phyloP scores from a whole-genome alignment of 2,888 invertebrate species.

The Drosophila ezoana region DNA sequence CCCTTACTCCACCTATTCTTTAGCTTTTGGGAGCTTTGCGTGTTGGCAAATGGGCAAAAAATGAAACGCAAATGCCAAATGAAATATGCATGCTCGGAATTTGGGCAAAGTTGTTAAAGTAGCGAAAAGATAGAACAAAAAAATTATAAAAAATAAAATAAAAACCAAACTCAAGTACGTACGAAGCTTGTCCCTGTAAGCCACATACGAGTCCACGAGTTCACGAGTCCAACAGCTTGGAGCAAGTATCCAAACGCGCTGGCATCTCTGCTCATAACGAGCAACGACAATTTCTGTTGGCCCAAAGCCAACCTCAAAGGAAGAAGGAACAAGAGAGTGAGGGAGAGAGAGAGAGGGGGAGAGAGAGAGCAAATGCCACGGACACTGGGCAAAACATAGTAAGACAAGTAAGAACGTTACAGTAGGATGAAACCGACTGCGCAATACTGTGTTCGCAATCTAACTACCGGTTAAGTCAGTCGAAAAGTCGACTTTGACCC shows the following conservation, averaged over 20 bases:
- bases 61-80: slow-evolving; percentile 59
- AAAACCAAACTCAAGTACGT: slow-evolving; percentile 19
- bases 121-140: slow-evolving; percentile 34
- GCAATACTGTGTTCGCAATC: not conserved
- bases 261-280: slow-evolving; percentile 50
- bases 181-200: slow-evolving; percentile 11
- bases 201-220: slow-evolving; percentile 24
- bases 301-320: slow-evolving; percentile 51
- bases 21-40: slow-evolving; percentile 46
- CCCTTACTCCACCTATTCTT: slow-evolving; percentile 7
- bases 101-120: slow-evolving; percentile 60
- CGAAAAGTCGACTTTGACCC: not conserved
- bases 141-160: slow-evolving; percentile 5
- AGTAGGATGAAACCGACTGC: not conserved
- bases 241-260: slow-evolving; percentile 32
- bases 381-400: slow-evolving; percentile 11
- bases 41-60: slow-evolving; percentile 38
- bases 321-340: slow-evolving; percentile 1
- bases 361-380: slow-evolving; percentile 15
- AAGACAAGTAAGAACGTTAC: not conserved
- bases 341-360: not conserved
- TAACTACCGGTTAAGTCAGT: not conserved
- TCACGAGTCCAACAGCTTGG: slow-evolving; percentile 5
- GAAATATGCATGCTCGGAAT: slow-evolving; percentile 67
- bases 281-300: slow-evolving; percentile 45